Percentiles rank a stretch among this genome's conserved stretches.
These are phyloP conservation scores for Lepidurus arcticus DNA, from an alignment of 1,140 invertebrate genomes.

Conservation along the genomic window DNA sequence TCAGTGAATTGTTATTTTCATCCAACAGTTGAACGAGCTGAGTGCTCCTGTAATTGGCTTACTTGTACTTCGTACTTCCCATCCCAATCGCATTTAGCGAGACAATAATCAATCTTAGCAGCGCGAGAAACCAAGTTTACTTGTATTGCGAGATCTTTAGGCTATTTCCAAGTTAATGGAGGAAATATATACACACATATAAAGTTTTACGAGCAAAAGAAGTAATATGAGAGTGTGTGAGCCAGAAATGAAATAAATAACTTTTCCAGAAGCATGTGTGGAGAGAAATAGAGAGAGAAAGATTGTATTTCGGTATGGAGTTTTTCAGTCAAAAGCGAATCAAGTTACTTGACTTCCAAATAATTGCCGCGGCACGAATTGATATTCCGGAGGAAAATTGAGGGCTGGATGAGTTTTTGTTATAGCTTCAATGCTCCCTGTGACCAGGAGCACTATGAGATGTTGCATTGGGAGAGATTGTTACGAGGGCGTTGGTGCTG, in stretches of 20 bases:
- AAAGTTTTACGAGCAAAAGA: too few species aligned
- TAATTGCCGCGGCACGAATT: conserved; percentile 2
- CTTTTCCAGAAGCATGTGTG: background rate
- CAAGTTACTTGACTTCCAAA: conserved; percentile 8
- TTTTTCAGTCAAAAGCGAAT: background rate
- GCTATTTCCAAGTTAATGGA: too few species aligned
- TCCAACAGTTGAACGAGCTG: background rate
- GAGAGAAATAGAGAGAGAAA: background rate
- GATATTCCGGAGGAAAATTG: background rate
- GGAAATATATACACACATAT: too few species aligned
- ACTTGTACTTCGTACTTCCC: background rate
- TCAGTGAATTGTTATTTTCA: background rate
- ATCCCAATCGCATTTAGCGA: background rate
- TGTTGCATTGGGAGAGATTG: background rate
- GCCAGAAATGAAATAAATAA: too few species aligned
- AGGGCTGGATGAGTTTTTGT: background rate
- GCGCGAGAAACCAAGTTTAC: too few species aligned
- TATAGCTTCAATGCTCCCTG: too few species aligned
- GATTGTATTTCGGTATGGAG: background rate
- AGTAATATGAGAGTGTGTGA: too few species aligned
- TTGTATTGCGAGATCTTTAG: too few species aligned
- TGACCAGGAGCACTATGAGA: background rate
- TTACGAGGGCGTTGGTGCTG: background rate
- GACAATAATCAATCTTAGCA: conserved; percentile 4
- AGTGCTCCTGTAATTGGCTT: conserved; percentile 5